Evolutionary conservation across 2,888 invertebrate species (phyloP).

Genomic region (Ellobium chinense): DNA sequence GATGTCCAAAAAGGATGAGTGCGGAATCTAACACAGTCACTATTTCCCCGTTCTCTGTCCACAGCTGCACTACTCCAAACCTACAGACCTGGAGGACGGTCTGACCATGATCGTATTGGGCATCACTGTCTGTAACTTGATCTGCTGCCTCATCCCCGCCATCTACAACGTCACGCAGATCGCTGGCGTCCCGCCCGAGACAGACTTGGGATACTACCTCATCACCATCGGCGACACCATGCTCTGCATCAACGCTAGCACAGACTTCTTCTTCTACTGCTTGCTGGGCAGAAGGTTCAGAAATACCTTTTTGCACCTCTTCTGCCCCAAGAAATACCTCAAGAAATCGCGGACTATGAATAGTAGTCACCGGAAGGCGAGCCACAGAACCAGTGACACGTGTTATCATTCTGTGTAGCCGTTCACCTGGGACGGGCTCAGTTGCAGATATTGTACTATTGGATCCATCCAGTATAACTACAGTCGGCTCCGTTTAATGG

Average conservation of each 20-base stretch:
- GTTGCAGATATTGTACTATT: no score
- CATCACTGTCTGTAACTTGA: constrained; percentile 53
- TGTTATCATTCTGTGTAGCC: constrained; percentile 28
- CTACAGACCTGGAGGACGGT: constrained; percentile 48
- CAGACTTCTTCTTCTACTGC: constrained; percentile 56
- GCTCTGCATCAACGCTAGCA: constrained; percentile 54
- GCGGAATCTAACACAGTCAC: no score
- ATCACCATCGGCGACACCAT: constrained; percentile 52
- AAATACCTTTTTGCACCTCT: constrained; percentile 39
- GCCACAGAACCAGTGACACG: constrained; percentile 7
- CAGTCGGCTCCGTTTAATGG: no score
- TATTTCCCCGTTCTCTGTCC: background rate
- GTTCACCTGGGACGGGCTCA: no score
- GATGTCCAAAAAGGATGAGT: no score
- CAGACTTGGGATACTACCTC: constrained; percentile 37
- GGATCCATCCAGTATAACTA: no score
- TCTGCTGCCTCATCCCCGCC: constrained; percentile 54
- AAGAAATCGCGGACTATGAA: background rate
- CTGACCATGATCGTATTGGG: constrained; percentile 53
- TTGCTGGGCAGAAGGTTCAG: constrained; percentile 53
- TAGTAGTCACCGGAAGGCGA: background rate
- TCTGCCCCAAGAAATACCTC: constrained; percentile 44
- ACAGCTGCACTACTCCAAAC: constrained; percentile 30
- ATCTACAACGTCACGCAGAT: constrained; percentile 50
- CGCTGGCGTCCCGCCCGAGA: constrained; percentile 34